These are phyloP conservation scores for Eumeta japonica DNA, from an alignment of 1,140 invertebrate species.

Conservation along the genomic window DNA sequence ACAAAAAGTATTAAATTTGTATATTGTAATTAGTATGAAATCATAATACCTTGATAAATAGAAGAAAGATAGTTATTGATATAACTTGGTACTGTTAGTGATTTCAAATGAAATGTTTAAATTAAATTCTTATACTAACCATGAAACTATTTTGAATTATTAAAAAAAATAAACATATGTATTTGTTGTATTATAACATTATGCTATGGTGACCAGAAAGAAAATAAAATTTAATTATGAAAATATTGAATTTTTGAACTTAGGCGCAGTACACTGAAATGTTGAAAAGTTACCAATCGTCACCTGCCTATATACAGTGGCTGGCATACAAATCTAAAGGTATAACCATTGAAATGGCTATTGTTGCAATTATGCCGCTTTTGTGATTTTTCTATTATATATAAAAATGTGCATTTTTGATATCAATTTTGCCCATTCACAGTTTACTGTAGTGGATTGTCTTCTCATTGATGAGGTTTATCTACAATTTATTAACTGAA, in stretches of 20 bases:
- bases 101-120: neutral
- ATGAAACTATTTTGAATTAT: neutral
- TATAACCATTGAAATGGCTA: slow-evolving; percentile 21
- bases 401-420: no score
- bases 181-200: neutral
- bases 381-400: no score
- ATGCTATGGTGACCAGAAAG: neutral
- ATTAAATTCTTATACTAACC: neutral
- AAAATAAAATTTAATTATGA: neutral
- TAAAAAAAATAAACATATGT: neutral
- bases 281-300: slow-evolving; percentile 55
- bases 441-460: no score
- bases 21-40: no score
- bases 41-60: neutral
- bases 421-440: no score
- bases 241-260: slow-evolving; percentile 29
- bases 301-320: slow-evolving; percentile 55
- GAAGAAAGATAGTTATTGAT: no score
- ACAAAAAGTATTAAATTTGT: no score
- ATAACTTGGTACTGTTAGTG: neutral
- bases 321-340: slow-evolving; percentile 52
- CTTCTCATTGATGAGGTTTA: no score
- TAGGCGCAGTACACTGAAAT: slow-evolving; percentile 57
- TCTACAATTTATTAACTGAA: no score
- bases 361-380: no score